Base-by-base conservation (phyloP, 2,888 invertebrate genomes). In the Sesia bembeciformis region DNA sequence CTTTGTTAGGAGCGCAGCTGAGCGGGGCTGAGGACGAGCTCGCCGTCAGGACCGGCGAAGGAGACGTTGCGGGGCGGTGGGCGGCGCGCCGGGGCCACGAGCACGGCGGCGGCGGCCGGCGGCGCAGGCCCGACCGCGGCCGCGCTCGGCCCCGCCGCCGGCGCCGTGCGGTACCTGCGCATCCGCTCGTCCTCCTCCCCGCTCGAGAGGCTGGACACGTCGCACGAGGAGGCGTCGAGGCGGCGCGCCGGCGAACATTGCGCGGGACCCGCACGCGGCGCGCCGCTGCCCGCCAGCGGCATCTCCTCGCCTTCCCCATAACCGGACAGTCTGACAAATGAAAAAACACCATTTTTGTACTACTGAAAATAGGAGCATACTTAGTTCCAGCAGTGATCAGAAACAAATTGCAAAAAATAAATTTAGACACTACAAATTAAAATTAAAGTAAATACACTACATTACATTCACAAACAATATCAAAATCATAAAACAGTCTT, bases 11-110 rank as follows among this genome's bases (percentile, higher is more conserved):
- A 89, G 80, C 91, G 91, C 68, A 93, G 82, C 72, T 92, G 92
- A 61, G 92, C 90, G 62, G 92, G 92, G 70, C 92, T 92, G 66
- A 93, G 90, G 59, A 93, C 91, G 60, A 93, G 91, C 62, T 92
- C 93, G 70, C 85, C 87, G 83, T 87, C 87, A 56, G 79, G 79
- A 46, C 82, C 83, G 77, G 91, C 83, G 84, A 91, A 81, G 70
- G 89, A 84, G 58, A 90, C 81, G 84, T 90, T 84, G 65, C 91
- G 73, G 40, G 86, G 83, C 57, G 87, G 78, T 40, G 86, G 70
- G 52, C 83, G 67, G 42, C 75, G 73, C 56, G 69, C 66, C 52
- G 73, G 62, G 57, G 66, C 59, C 51, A 51, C 40, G 49, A 49
- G 8, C 46, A 38, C 43, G 46, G 39, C 23, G 5, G 39, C 53